Base-by-base conservation (phyloP, 1,140 invertebrate genomes). In the Aphaenogaster ashmeadi region DNA sequence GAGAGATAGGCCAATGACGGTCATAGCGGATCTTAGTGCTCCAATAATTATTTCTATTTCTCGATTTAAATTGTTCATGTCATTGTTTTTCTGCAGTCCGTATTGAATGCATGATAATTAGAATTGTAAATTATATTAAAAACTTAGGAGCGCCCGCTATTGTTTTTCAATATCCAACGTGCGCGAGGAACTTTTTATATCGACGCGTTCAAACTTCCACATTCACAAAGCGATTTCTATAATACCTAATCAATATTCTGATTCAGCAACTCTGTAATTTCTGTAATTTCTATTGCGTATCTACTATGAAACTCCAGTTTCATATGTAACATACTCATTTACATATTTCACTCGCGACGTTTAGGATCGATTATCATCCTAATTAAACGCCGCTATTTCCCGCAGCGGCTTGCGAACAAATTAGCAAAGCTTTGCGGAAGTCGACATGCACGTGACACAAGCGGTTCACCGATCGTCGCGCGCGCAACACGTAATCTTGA, bases 401-500 rank as follows among this genome's bases (percentile, higher is more conserved):
- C 38, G 69, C 41, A 33, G 7, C 67, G 54, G 21, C n/a, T 56
- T 11, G 3, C 7, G 33, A 83, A 38, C 54, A 27, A 52, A 62
- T 75, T 50, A 50, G 4, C 54, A 13, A 60, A 75, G 13, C 80
- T 75, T 18, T 11, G 4, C 54, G 33, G n/a, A 75, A 62, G n/a
- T 50, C 33, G n/a, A 15, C 27, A 50, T 56, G 21, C 80, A 84
- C 80, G 80, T 84, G 80, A 75, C 80, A 84, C 52, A 36, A 47
- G 13, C 18, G 27, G 21, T 44, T 15, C 52, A 27, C 18, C 54
- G 69, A 84, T 84, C 7, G 54, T 72, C 38, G 80, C 69, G 67
- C 69, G 69, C 80, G 69, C 56, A 75, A 75, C 80, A 47, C 54
- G 69, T 60, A 47, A 74, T 62, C 41, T 58, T 18, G 18, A 47